Evolutionary conservation across 35 echinoderm and acorn worm species (phyloP), one percentile per base, ranked within the genome.

Genomic region (Holothuria glaberrima): DNA sequence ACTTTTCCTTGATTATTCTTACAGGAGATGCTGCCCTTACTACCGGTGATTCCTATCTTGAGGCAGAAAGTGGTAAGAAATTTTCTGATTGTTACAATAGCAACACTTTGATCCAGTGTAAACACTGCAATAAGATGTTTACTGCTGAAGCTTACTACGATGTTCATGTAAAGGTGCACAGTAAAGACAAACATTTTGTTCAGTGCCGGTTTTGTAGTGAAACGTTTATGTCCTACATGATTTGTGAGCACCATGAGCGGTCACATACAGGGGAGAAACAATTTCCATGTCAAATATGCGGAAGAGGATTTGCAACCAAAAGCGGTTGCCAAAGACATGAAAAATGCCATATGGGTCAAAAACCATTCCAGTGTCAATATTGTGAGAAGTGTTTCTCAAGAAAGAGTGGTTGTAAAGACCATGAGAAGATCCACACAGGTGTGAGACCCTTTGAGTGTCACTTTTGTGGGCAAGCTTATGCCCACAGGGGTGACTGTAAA

Each of bases 401-500:
- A 17, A 75, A 44, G 34, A 41, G 34, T 41, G 46, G 46, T 22
- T 41, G 71, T 21, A 75, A 75, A 75, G 34, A 21, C 33, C 71
- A 75, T 24, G 71, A 75, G 71, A 33, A 30, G 33, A 75, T 33
- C 6, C 79, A 82, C 48, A 82, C 79, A 24, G 79, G 79, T 54
- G 79, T 54, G 79, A 20, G 79, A 18, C 79, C 79, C 28, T 82
- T 30, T 58, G 50, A 82, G 54, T 82, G 79, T 60, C 79, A 32
- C 16, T 82, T 82, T 60, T 82, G 79, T 26, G 27, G 27, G 54
- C 48, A 82, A 50, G 17, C 20, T 7, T 82, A 54, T 58, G 16
- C 30, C 7, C 48, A 30, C 57, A 48, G 21, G 31, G 22, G 48
- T 10, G 79, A 82, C 22, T 32, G 48, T 25, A 82, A 82, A 58